A percentile compares a stretch with the other conserved stretches of the same genome.
Conservation (phyloP, 2,113 vertebrate genomes). For the Uria lomvia region DNA sequence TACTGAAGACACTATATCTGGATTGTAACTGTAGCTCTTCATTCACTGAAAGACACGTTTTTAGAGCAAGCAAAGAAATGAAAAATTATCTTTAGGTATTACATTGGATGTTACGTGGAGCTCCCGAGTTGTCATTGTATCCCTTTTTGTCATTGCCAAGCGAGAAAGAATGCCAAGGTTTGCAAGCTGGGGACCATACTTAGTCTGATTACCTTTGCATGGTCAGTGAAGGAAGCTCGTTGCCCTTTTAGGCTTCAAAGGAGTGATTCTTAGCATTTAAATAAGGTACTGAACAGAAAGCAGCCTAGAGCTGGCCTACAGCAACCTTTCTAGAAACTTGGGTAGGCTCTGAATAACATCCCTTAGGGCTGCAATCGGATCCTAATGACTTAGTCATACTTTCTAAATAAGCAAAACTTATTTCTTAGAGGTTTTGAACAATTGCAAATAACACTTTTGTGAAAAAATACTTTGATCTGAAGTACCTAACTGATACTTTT, state of each 20-base stretch:
- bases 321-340: not conserved
- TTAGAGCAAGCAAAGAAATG: not conserved
- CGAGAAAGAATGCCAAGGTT: not conserved
- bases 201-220: not conserved
- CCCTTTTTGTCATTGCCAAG: not conserved
- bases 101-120: not conserved
- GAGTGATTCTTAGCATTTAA: not conserved
- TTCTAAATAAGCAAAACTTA: not conserved
- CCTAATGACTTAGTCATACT: not conserved
- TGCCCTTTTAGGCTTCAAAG: not conserved
- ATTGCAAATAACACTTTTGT: too few relatives aligned
- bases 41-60: not conserved
- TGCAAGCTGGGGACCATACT: not conserved
- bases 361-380: not conserved
- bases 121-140: not conserved
- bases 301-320: not conserved
- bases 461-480: not conserved
- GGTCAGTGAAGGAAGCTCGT: not conserved
- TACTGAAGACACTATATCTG: not conserved
- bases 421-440: not conserved
- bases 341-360: not conserved
- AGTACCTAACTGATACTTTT: not conserved
- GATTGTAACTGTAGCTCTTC: not conserved
- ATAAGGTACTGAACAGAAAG: not conserved
- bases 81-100: not conserved